Percentiles rank a stretch among this genome's conserved stretches.
These are phyloP conservation scores for Lycocerus yunnanus DNA, from an alignment of 2,888 invertebrate species.

Conservation along the genomic window DNA sequence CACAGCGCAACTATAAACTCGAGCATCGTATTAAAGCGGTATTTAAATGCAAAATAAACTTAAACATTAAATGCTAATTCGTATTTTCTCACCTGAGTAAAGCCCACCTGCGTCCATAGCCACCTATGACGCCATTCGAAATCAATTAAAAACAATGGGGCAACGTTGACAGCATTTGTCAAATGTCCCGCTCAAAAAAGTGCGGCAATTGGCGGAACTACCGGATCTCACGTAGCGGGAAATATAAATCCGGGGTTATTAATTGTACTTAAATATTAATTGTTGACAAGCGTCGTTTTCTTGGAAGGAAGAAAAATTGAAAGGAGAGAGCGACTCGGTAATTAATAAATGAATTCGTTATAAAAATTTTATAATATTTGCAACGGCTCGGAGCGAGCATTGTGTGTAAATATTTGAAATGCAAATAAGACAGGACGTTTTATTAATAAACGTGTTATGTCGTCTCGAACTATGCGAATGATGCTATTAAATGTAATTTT, in stretches of 20 bases:
- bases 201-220: constrained; percentile 38
- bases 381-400: constrained; percentile 7
- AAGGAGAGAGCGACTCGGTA: constrained; percentile 18
- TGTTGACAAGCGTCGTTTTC: constrained; percentile 27
- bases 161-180: constrained; percentile 25
- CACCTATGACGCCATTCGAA: constrained; percentile 35
- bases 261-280: constrained; percentile 36
- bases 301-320: constrained; percentile 23
- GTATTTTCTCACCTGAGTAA: constrained; percentile 34
- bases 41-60: constrained; percentile 35
- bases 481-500: not conserved
- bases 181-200: constrained; percentile 24
- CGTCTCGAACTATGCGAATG: constrained; percentile 8
- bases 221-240: constrained; percentile 41
- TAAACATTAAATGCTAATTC: constrained; percentile 33
- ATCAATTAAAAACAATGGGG: constrained; percentile 34
- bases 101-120: constrained; percentile 34
- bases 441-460: constrained; percentile 17
- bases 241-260: constrained; percentile 43
- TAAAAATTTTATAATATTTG: constrained; percentile 6
- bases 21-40: constrained; percentile 32
- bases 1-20: constrained; percentile 30
- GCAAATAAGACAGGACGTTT: constrained; percentile 22
- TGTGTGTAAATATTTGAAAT: constrained; percentile 29
- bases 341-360: constrained; percentile 32